phyloP scores from a whole-genome alignment of 2,113 vertebrate species.

The Numenius arquata region DNA sequence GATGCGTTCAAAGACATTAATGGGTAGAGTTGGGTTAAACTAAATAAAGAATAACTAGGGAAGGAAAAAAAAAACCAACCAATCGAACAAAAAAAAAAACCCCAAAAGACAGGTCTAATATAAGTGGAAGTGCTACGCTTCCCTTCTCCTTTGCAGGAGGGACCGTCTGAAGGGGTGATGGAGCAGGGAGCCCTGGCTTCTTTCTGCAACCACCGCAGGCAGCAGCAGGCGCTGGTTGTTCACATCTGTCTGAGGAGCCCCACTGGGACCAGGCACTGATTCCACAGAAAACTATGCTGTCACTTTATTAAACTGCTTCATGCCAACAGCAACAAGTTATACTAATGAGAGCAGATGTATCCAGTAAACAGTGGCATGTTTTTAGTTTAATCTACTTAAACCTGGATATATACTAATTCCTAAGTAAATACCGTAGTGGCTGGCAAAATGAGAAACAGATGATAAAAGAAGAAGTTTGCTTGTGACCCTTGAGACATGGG shows the following conservation, averaged over 20 bases:
- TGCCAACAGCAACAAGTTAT: conserved; percentile 56
- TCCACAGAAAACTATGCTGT: not conserved
- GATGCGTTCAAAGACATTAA: rapidly evolving
- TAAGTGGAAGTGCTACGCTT: not conserved
- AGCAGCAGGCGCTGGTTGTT: not conserved
- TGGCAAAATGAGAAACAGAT: conserved; percentile 59
- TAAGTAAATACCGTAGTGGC: conserved; percentile 50
- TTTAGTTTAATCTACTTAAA: conserved; percentile 63
- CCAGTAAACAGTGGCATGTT: conserved; percentile 50
- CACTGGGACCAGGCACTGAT: not conserved
- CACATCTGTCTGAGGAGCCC: not conserved
- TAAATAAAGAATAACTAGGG: not conserved
- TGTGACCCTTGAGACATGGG: conserved; percentile 51
- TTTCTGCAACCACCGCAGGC: not conserved
- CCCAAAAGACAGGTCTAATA: rapidly evolving
- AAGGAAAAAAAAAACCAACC: not conserved
- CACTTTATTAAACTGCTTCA: conserved; percentile 29
- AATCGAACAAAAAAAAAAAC: no score
- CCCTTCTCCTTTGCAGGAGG: not conserved
- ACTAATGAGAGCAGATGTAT: conserved; percentile 63
- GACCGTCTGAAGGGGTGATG: not conserved
- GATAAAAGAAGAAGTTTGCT: conserved; percentile 53
- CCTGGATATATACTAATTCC: conserved; percentile 51
- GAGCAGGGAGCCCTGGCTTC: not conserved
- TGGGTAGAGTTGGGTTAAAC: not conserved